These are phyloP conservation scores for Malaclemys terrapin DNA, from an alignment of 2,113 vertebrate genomes.

Conservation along the genomic window DNA sequence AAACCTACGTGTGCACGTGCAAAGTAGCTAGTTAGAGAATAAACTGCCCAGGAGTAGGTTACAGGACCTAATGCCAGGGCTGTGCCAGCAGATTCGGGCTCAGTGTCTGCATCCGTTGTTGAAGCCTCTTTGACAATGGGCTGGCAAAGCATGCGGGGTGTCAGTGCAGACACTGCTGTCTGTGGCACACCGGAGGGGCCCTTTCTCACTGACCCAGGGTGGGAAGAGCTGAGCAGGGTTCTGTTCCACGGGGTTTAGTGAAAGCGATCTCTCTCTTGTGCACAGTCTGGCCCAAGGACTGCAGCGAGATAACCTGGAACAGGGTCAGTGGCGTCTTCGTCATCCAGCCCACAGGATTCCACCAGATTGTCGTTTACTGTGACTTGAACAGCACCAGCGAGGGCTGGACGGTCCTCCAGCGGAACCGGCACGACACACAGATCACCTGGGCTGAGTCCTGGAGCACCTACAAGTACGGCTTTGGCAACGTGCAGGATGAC, in stretches of 20 bases:
- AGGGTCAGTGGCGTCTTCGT: conserved; percentile 2
- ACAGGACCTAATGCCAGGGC: no score
- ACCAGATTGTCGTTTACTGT: conserved; percentile 14
- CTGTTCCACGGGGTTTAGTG: not conserved
- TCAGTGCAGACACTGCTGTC: no score
- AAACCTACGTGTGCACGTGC: no score
- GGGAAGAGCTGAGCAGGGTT: no score
- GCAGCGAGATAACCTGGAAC: not conserved
- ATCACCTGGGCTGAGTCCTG: conserved; percentile 35
- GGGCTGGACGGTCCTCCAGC: conserved; percentile 35
- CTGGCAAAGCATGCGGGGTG: no score
- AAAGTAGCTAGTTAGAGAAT: no score
- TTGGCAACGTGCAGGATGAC: conserved; percentile 36
- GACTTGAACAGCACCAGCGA: conserved; percentile 10
- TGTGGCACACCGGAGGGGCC: no score
- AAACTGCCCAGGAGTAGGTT: no score
- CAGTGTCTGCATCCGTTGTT: no score
- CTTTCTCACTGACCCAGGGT: no score
- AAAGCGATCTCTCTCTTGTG: not conserved
- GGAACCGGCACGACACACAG: not conserved
- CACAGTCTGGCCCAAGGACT: conserved; percentile 30
- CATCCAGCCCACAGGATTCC: not conserved
- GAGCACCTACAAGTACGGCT: conserved; percentile 40
- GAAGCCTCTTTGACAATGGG: no score
- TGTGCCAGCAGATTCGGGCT: no score